phyloP scores from a whole-genome alignment of 2,797 vertebrate genomes.

The Crenichthys baileyi region DNA sequence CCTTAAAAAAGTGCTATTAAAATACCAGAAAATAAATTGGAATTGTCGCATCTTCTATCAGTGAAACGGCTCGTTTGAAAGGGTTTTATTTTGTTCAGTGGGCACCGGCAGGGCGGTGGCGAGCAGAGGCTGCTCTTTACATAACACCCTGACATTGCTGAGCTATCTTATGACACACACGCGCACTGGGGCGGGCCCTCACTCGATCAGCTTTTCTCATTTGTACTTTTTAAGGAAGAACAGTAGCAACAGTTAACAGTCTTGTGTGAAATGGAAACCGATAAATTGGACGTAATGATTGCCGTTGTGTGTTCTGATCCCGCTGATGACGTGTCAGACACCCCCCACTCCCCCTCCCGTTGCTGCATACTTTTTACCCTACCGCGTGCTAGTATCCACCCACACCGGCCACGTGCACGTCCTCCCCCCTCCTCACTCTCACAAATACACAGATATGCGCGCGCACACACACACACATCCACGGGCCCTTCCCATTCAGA shows the following conservation, averaged over 20 bases:
- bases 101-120: slow-evolving; percentile 83
- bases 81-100: slow-evolving; percentile 51
- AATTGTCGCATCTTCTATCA: neutral
- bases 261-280: neutral
- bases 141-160: slow-evolving; percentile 86
- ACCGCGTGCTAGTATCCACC: slow-evolving; percentile 79
- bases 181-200: slow-evolving; percentile 70
- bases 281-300: slow-evolving; percentile 10
- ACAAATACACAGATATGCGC: slow-evolving; percentile 30
- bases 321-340: slow-evolving; percentile 84
- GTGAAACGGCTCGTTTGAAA: neutral
- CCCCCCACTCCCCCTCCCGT: slow-evolving; percentile 45
- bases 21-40: neutral
- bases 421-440: slow-evolving; percentile 35
- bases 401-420: slow-evolving; percentile 81
- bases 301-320: slow-evolving; percentile 41
- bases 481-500: slow-evolving; percentile 60
- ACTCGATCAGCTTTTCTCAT: slow-evolving; percentile 19
- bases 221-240: slow-evolving; percentile 11
- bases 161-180: slow-evolving; percentile 82
- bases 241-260: neutral
- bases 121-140: slow-evolving; percentile 78
- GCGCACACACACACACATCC: slow-evolving; percentile 7
- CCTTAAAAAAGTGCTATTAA: neutral
- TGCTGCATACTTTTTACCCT: slow-evolving; percentile 54